Evolutionary conservation across 2,113 vertebrate genomes (phyloP).

Genomic region (Thinocorus orbignyianus): DNA sequence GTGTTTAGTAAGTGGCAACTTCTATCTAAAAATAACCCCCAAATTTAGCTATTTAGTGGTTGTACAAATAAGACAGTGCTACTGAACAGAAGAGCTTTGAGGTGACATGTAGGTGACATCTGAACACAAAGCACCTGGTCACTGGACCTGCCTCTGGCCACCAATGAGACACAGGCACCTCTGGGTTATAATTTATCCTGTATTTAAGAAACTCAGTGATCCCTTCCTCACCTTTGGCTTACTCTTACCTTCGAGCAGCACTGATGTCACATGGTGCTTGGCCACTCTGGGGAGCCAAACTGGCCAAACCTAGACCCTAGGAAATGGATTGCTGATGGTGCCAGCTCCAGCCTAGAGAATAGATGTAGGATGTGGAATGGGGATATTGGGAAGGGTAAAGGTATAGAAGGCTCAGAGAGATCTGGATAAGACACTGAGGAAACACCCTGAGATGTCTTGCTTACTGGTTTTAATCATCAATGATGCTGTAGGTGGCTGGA

Average conservation of each 20-base stretch:
- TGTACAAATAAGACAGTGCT: neutral
- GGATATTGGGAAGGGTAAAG: neutral
- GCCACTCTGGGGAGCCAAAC: neutral
- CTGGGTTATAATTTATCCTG: neutral
- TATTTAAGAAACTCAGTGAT: neutral
- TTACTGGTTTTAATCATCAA: neutral
- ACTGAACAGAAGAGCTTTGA: neutral
- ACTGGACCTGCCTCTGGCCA: neutral
- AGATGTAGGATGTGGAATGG: accelerated
- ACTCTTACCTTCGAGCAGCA: neutral
- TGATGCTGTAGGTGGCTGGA: neutral
- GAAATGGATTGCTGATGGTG: neutral
- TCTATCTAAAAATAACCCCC: neutral
- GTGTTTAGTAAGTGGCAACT: neutral
- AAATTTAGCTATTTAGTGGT: neutral
- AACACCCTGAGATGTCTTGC: neutral
- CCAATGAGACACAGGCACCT: neutral
- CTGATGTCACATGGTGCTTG: accelerated
- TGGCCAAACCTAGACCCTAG: neutral
- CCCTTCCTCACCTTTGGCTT: neutral
- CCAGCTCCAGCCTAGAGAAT: neutral
- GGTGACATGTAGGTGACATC: neutral
- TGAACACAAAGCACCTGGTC: neutral
- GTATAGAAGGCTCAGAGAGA: neutral
- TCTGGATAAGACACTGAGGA: neutral